phyloP scores from a whole-genome alignment of 2,113 vertebrate species.

The Dryoscopus gambensis region DNA sequence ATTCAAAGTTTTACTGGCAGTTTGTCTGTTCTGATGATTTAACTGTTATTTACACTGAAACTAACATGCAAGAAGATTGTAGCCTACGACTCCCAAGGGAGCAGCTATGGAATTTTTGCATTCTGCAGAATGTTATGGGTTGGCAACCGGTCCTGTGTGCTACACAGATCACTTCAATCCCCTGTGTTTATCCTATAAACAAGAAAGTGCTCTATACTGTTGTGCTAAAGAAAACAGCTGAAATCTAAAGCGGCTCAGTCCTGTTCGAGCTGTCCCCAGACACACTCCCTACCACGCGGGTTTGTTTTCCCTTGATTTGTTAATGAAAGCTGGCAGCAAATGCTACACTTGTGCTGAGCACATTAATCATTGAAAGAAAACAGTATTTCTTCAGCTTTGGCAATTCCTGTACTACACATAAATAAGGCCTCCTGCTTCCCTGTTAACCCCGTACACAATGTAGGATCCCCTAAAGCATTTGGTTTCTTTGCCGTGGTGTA shows the following conservation, averaged over 20 bases:
- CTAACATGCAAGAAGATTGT: background rate
- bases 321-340: slow-evolving; percentile 72
- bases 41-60: slow-evolving; percentile 57
- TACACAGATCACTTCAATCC: slow-evolving; percentile 58
- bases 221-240: slow-evolving; percentile 71
- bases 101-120: slow-evolving; percentile 33
- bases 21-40: slow-evolving; percentile 19
- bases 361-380: slow-evolving; percentile 60
- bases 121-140: slow-evolving; percentile 69
- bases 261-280: slow-evolving; percentile 75
- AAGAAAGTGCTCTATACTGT: slow-evolving; percentile 68
- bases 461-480: background rate
- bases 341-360: slow-evolving; percentile 32
- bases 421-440: slow-evolving; percentile 16
- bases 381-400: slow-evolving; percentile 42
- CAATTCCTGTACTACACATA: slow-evolving; percentile 5
- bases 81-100: background rate
- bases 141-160: slow-evolving; percentile 50
- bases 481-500: background rate
- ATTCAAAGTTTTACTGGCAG: slow-evolving; percentile 30
- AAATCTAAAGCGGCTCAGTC: slow-evolving; percentile 71
- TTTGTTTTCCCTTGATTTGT: slow-evolving; percentile 73
- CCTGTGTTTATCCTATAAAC: slow-evolving; percentile 78
- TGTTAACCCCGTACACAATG: background rate
- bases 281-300: slow-evolving; percentile 61